Evolutionary conservation across 1,140 invertebrate species (phyloP), one percentile per base, ranked within the genome.

Genomic region (Formica selysi): DNA sequence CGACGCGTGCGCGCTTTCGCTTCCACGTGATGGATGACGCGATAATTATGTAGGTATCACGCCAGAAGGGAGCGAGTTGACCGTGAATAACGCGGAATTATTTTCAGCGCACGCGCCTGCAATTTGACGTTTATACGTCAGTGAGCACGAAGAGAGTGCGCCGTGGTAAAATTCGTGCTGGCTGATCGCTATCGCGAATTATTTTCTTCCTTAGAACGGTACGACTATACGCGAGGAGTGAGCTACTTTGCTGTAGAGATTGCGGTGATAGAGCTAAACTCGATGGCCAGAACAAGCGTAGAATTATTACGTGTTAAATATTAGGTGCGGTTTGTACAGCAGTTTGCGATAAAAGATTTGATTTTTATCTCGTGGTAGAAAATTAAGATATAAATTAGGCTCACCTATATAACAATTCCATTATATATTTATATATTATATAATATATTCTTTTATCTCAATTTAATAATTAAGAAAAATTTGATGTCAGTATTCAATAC

Each of bases 61-160:
- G 48, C 19, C 59, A 59, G 29, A 48, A 65, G 51, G 19, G 32
- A 44, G 61, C 29, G 41, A 79, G n/a, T 26, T 3, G 19, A 26
- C 22, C 1, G 38, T 61, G 61, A 83, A 83, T 83, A 68, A 83
- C 19, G 68, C 38, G 48, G 51, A 29, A 29, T 74, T 83, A 74
- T 83, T 83, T 74, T 74, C 54, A 61, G 38, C 29, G 68, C 44
- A 57, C n/a, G 62, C 29, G 16, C 8, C 13, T 44, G 44, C 61
- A 22, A 68, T 61, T 83, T 44, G 41, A n/a, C 36, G 41, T 41
- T 54, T 22, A 19, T 11, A 70, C 16, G 38, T 10, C 44, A 2
- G n/a, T 36, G 65, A 41, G 36, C 78, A 73, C 51, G 26, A 65
- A 65, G 38, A 65, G 48, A 62, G 10, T 64, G 38, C 54, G 13